Evolutionary conservation across 1,140 invertebrate species (phyloP), one percentile per base, ranked within the genome.

Genomic region (Solenopsis invicta): DNA sequence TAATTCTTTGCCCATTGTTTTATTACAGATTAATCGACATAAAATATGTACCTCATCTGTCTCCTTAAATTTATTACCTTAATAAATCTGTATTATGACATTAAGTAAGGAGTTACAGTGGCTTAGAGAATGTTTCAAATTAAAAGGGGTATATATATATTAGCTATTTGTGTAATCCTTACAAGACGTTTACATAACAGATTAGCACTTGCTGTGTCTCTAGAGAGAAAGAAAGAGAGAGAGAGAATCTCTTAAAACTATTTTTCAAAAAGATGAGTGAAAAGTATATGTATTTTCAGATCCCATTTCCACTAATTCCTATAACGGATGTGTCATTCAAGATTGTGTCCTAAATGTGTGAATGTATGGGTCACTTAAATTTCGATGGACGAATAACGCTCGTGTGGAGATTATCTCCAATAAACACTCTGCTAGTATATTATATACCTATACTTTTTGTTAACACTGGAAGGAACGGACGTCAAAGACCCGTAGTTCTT

Each of bases 211-310:
- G 6, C 45, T 67, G 8, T 85, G 54, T 76, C 37, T 61, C 54
- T 21, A 61, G 37, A 45, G 24, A 64, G 18, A 34, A n/a, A 54
- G 24, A 3, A 6, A n/a, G 37, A 61, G 37, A 45, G 24, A 64
- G 18, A 34, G 24, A 54, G 24, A 3, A 6, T 16, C 45, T 66
- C 3, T 75, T 75, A 62, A 52, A 52, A 29, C 21, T 52, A 41
- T 24, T 54, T 75, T 69, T 56, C 50, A 75, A 88, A 87, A 88
- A 88, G 86, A 88, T 88, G 87, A 88, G 87, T 87, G 86, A 75
- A 59, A 67, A 50, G 64, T 69, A 67, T 50, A 67, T 67, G 48
- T 59, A 81, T 75, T 62, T 69, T 29, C 54, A 85, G 69, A 71
- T 54, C 52, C 48, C 64, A 18, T 76, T 78, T 88, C 18, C 34